A percentile compares a stretch with the other conserved stretches of the same genome.
These are phyloP conservation scores for Osmerus eperlanus DNA, from an alignment of 2,113 vertebrate species.

Conservation along the genomic window DNA sequence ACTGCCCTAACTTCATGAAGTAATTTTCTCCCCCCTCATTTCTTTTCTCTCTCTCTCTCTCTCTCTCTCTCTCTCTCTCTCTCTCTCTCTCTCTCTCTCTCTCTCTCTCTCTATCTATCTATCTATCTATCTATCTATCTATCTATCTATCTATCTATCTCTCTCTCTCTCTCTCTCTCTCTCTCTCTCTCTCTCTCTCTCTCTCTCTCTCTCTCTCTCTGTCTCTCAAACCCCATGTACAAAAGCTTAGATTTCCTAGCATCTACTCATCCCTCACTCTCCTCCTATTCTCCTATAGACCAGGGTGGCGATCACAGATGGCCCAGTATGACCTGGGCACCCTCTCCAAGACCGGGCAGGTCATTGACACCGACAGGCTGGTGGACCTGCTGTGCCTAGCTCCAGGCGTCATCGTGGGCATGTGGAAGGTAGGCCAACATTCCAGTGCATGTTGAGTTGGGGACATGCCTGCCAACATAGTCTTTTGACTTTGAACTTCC, in stretches of 20 bases:
- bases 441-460: too few species aligned
- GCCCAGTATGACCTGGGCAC: conserved; percentile 62
- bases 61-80: conserved; percentile 8
- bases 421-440: conserved; percentile 78
- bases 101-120: neutral
- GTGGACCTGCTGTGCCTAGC: conserved; percentile 70
- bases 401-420: conserved; percentile 76
- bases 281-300: conserved; percentile 55
- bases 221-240: neutral
- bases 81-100: neutral
- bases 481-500: too few species aligned
- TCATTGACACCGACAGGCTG: conserved; percentile 72
- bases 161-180: too few species aligned
- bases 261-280: neutral
- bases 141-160: too few species aligned
- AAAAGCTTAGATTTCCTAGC: neutral
- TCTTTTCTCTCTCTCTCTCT: neutral
- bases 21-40: conserved; percentile 30
- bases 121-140: too few species aligned
- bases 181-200: conserved; percentile 4
- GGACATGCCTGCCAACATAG: conserved; percentile 7
- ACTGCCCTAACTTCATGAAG: conserved; percentile 52
- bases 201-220: neutral
- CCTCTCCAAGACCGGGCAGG: conserved; percentile 40
- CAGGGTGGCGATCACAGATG: conserved; percentile 75